Evolutionary conservation across 1,140 invertebrate genomes (phyloP).

Genomic region (Chrysopa pallens): DNA sequence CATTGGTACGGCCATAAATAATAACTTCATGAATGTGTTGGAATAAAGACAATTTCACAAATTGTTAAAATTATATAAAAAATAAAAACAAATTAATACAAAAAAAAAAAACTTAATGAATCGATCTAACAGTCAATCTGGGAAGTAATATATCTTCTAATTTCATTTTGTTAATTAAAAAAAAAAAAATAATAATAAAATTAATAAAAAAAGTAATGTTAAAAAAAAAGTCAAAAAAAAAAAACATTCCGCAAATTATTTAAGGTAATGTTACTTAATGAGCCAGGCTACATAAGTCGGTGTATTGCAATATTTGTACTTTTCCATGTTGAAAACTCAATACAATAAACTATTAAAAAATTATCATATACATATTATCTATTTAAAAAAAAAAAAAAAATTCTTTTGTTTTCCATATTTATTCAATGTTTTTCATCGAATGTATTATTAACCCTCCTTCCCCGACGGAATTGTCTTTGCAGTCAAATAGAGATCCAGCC

Average conservation of each 20-base stretch:
- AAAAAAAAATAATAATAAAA: neutral
- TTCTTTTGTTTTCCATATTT: neutral
- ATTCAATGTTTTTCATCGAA: neutral
- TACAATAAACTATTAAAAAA: slow-evolving; percentile 25
- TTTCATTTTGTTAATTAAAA: neutral
- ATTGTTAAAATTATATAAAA: too few relatives aligned
- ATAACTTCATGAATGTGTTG: too few relatives aligned
- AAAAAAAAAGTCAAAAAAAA: slow-evolving; percentile 1
- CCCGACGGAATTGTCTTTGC: too few relatives aligned
- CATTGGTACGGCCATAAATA: too few relatives aligned
- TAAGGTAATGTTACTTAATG: slow-evolving; percentile 20
- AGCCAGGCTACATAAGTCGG: slow-evolving; percentile 20
- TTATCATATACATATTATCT: neutral
- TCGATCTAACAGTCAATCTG: neutral
- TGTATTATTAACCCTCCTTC: too few relatives aligned
- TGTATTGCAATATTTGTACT: slow-evolving; percentile 28
- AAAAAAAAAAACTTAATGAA: too few relatives aligned
- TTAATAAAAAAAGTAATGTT: neutral
- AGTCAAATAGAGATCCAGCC: too few relatives aligned
- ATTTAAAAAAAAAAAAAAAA: neutral
- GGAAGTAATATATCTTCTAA: neutral
- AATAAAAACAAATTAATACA: too few relatives aligned
- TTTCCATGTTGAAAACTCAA: slow-evolving; percentile 27
- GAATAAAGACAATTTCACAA: too few relatives aligned
- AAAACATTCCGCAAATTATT: slow-evolving; percentile 4